Base-by-base conservation (phyloP, 2,113 vertebrate genomes). In the Tetrao urogallus region DNA sequence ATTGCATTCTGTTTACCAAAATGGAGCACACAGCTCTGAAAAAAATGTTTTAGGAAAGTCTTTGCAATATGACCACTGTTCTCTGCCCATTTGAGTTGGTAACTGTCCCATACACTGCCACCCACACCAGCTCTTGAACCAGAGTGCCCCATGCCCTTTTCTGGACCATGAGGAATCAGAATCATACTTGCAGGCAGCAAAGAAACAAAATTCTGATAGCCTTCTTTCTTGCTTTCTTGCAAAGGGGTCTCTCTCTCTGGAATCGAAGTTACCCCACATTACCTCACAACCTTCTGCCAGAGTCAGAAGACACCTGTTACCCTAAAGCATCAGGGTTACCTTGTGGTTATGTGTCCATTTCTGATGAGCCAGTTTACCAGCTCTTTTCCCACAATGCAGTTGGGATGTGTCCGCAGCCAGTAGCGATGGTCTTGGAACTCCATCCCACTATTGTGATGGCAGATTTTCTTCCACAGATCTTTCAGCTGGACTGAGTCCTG, bases 381-480 rank as follows among this genome's bases (percentile, higher is more conserved):
- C 50, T 99, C 99, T 97, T 99, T 99, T 96, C 99, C 99, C 87
- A 99, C 99, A 90, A 99, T 99, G 96, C 99, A 99, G 97, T 99
- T 99, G 45, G 99, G 99, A 97, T 99, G 99, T 1, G 99, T 99
- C 70, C 99, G 98, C 88, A 99, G 97, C 99, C 99, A 99, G 90
- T 99, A 99, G 34, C 99, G 98, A 95, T 99, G 99, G 97, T 99
- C 99, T 95, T 99, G 99, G 91, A 99, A 99, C 96, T 99, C 99
- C 99, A 99, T 99, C 43, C 99, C 99, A 9, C 98, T 99, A 85
- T 94, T 99, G 94, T 98, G 99, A 97, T 99, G 98, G 95, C 99
- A 99, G 73, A 99, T 99, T 95, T 99, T 99, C 95, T 99, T 99
- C 99, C 99, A 99, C 30, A 99, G 86, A 75, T 99, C 99, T 94